Evolutionary conservation across 2,113 vertebrate genomes (phyloP).

Genomic region (Mixornis gularis): DNA sequence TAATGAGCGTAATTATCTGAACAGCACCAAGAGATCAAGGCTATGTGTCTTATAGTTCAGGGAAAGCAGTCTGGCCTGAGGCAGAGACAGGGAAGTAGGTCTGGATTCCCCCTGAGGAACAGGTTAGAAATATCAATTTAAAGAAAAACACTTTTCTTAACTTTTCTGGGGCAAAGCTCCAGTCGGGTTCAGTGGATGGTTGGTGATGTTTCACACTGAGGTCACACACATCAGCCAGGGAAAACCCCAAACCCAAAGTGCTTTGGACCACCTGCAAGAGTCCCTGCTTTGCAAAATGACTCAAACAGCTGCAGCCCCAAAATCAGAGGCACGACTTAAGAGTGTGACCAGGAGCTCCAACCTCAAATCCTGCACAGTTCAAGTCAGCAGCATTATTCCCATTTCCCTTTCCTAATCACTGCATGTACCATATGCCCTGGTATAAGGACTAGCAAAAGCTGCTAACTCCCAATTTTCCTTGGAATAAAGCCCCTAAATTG

Average conservation of each 20-base stretch:
- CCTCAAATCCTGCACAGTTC: neutral
- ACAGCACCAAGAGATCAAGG: neutral
- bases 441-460: neutral
- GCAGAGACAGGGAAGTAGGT: conserved; percentile 1
- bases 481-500: neutral
- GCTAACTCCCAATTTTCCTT: neutral
- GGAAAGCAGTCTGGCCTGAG: neutral
- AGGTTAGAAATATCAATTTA: neutral
- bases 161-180: conserved; percentile 19
- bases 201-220: fast-evolving
- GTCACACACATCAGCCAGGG: neutral
- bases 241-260: neutral
- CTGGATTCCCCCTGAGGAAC: neutral
- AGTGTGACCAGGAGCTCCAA: neutral
- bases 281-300: fast-evolving
- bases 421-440: neutral
- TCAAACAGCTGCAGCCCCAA: neutral
- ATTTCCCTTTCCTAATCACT: neutral
- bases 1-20: conserved; percentile 30
- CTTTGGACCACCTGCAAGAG: neutral
- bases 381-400: fast-evolving
- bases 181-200: fast-evolving
- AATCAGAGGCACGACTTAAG: neutral
- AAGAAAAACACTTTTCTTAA: neutral
- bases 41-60: neutral